A percentile compares a stretch with the other conserved stretches of the same genome.
Evolutionary conservation across 2,113 vertebrate genomes (phyloP).

Genomic region (Marmota monax): DNA sequence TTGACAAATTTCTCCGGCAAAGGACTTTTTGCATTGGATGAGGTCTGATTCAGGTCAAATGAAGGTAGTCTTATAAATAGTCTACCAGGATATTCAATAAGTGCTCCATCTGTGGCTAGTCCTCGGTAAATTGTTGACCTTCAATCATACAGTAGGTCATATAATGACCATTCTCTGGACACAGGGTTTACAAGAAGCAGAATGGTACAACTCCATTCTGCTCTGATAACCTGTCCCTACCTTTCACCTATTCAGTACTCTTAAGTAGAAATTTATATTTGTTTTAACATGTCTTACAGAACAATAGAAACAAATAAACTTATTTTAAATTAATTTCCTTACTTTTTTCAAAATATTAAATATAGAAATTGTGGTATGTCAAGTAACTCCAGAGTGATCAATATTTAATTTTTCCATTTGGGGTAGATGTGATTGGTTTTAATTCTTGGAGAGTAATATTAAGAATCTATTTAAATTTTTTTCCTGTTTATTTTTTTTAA

Average conservation of each 20-base stretch:
- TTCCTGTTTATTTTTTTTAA: background rate
- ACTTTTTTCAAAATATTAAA: background rate
- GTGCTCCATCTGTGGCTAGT: too few relatives aligned
- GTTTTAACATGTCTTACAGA: background rate
- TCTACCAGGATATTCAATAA: background rate
- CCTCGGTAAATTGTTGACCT: too few relatives aligned
- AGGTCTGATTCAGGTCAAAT: background rate
- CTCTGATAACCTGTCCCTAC: background rate
- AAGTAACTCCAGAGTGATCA: background rate
- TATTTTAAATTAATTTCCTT: background rate
- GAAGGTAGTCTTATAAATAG: background rate
- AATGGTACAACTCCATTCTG: background rate
- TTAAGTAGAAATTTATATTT: background rate
- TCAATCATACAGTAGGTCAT: too few relatives aligned
- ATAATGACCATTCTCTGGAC: background rate
- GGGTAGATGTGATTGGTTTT: background rate
- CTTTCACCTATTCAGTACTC: background rate
- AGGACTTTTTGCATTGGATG: background rate
- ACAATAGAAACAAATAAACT: background rate
- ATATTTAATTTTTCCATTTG: background rate
- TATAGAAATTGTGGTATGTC: background rate
- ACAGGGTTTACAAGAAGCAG: background rate
- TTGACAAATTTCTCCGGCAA: background rate
- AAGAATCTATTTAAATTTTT: constrained; percentile 10
- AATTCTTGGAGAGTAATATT: background rate